Percentiles rank a stretch among this genome's conserved stretches.
phyloP scores from a whole-genome alignment of 2,797 vertebrate species.

The Linurgus olivaceus region DNA sequence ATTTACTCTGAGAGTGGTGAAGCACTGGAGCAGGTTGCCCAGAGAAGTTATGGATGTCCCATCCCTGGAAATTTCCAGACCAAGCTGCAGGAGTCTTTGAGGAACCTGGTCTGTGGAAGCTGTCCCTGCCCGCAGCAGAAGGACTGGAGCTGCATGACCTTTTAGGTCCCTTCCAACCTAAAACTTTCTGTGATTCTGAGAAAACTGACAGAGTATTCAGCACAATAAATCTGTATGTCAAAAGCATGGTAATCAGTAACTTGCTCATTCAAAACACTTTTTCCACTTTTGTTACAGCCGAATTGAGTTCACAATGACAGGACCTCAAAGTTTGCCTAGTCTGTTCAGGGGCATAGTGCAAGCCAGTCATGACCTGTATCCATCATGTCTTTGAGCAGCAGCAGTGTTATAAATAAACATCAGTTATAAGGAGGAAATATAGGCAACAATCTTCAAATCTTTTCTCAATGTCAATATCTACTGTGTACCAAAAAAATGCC shows the following conservation, averaged over 20 bases:
- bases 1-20: not conserved
- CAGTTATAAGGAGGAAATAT: not conserved
- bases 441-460: not conserved
- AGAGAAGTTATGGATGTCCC: not conserved
- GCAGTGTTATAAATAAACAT: not conserved
- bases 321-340: not conserved
- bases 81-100: not conserved
- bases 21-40: not conserved
- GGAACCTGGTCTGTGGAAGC: not conserved
- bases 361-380: not conserved
- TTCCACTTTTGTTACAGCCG: not conserved
- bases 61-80: not conserved
- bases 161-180: not conserved
- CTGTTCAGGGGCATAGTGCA: not conserved
- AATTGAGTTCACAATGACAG: not conserved
- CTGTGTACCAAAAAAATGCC: not conserved
- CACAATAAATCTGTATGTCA: not conserved
- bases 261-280: not conserved
- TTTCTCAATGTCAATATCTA: not conserved
- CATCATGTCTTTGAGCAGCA: not conserved
- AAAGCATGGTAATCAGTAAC: not conserved
- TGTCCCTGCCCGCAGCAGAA: not conserved
- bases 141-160: not conserved
- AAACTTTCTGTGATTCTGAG: accelerated
- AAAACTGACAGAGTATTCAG: not conserved